Base-by-base conservation (phyloP, 92 coral and sea anemone genomes). In the Paramuricea clavata region DNA sequence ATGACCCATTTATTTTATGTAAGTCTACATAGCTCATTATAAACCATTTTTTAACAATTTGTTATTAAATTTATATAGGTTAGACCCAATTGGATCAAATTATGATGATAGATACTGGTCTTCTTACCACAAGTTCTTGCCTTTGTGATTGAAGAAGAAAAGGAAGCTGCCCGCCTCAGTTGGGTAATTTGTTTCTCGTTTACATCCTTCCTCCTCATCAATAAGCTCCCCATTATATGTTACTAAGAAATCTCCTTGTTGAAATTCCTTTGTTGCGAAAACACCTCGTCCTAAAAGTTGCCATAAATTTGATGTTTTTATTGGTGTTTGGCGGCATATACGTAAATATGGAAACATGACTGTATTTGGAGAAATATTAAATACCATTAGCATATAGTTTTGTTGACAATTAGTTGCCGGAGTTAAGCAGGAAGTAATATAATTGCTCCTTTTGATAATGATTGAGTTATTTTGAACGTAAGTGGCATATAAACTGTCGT, bases 91-190 rank as follows among this genome's bases (percentile, higher is more conserved):
- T 17, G 27, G 27, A 23, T 56, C 64, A 17, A 56, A 56, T 56
- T 2, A 17, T 17, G 27, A 17, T 56, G 4, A 56, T 17, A 56
- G 64, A 56, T 13, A 56, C 27, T 56, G 27, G 64, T 56, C 64
- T 17, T 17, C 83, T 78, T 30, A 78, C 83, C 83, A 78, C 13
- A 49, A 47, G 39, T 21, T 17, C 49, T 78, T 78, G 69, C 70
- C 21, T 54, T 47, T 28, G 43, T 78, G 42, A 12, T 25, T 28
- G 69, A 78, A 78, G 70, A 49, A 78, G 69, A 78, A 78, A 19
- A 78, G 83, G 83, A 78, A 78, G 31, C 70, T 78, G 16, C 83
- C 83, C 17, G 49, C n/a, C n/a, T n/a, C n/a, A n/a, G n/a, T n/a
- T n/a, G n/a, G n/a, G n/a, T n/a, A n/a, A n/a, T n/a, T n/a, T 2